Conservation (phyloP, 2,888 invertebrate species). For the Synanthedon formicaeformis region DNA sequence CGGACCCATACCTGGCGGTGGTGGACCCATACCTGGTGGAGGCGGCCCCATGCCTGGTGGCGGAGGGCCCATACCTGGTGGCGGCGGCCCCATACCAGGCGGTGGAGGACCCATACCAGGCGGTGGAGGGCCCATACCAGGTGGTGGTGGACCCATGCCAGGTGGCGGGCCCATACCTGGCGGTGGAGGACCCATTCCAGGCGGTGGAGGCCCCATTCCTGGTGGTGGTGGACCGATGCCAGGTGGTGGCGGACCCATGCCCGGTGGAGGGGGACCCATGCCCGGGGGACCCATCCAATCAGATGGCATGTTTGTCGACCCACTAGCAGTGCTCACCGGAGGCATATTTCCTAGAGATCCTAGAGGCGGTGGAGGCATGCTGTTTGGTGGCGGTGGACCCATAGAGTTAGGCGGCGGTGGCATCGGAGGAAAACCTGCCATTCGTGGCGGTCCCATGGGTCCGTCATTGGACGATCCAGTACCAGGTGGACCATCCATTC, state of each 20-base stretch:
- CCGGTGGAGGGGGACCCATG: conserved; percentile 1
- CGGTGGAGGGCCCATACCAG: conserved; percentile 37
- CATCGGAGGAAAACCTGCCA: conserved; percentile 3
- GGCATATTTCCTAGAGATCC: conserved; percentile 34
- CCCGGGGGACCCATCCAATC: conserved; percentile 20
- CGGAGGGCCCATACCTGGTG: conserved; percentile 14
- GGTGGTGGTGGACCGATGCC: conserved; percentile 25
- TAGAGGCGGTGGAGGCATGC: conserved; percentile 34
- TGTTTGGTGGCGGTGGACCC: conserved; percentile 33
- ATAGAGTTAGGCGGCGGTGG: conserved; percentile 11
- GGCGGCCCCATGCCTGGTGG: conserved; percentile 31
- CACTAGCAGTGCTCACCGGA: conserved; percentile 40
- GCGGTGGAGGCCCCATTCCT: conserved; percentile 36
- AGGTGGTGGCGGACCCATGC: conserved; percentile 13
- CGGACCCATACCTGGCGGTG: conserved; percentile 46
- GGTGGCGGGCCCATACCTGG: conserved; percentile 39
- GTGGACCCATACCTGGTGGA: conserved; percentile 43
- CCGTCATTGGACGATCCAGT: conserved; percentile 40
- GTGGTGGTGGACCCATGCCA: conserved; percentile 32
- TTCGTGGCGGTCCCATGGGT: conserved; percentile 14
- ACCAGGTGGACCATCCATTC: conserved; percentile 58
- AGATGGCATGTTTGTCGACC: conserved; percentile 12
- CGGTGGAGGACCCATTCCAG: conserved; percentile 38
- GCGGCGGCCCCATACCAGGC: conserved; percentile 15
- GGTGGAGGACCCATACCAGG: conserved; percentile 21